Evolutionary conservation across 2,888 invertebrate genomes (phyloP).

Genomic region (Drosophila koepferae): DNA sequence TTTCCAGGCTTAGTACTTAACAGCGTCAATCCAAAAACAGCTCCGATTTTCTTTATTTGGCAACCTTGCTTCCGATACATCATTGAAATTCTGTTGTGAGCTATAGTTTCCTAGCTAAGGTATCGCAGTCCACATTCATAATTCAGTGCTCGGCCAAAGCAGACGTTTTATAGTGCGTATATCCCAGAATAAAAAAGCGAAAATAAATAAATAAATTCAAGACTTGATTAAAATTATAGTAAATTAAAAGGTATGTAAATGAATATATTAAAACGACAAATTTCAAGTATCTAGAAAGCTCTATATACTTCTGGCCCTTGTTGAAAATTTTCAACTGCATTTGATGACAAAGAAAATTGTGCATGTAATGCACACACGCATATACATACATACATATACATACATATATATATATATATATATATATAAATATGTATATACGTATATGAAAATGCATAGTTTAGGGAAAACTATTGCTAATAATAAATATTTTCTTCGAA

Average conservation of each 20-base stretch:
- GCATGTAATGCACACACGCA: conserved; percentile 7
- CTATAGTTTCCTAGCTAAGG: not conserved
- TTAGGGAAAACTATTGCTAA: too few species aligned
- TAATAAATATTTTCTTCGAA: not conserved
- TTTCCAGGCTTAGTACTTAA: not conserved
- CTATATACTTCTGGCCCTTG: not conserved
- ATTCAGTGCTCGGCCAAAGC: conserved; percentile 34
- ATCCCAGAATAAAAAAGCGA: conserved; percentile 2
- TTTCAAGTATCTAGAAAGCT: not conserved
- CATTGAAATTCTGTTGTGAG: not conserved
- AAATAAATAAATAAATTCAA: conserved; percentile 8
- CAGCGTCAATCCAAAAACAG: conserved; percentile 1
- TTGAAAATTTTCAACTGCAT: not conserved
- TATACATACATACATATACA: not conserved
- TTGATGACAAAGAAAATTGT: conserved; percentile 22
- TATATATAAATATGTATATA: too few species aligned
- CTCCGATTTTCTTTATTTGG: not conserved
- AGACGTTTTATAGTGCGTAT: conserved; percentile 18
- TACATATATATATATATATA: not conserved
- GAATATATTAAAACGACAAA: not conserved
- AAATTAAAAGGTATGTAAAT: conserved; percentile 11
- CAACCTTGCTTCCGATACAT: not conserved
- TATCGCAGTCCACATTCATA: conserved; percentile 14
- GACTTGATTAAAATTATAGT: not conserved
- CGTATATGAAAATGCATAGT: not conserved